Evolutionary conservation across 2,888 invertebrate genomes (phyloP).

Genomic region (Lasius platythorax): DNA sequence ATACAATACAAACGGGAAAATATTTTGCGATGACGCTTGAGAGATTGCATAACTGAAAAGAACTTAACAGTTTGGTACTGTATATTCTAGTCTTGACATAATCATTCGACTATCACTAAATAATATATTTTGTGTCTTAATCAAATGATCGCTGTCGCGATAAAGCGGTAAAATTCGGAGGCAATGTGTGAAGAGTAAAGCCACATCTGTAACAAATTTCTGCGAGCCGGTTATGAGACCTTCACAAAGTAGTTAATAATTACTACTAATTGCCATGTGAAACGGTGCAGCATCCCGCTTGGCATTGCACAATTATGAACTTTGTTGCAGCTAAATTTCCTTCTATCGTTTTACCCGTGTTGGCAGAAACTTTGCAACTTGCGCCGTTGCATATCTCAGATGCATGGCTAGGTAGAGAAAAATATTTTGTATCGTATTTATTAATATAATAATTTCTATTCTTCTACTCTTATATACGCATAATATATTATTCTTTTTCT

Average conservation of each 20-base stretch:
- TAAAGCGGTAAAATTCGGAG: slow-evolving; percentile 14
- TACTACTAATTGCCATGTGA: slow-evolving; percentile 50
- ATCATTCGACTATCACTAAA: neutral
- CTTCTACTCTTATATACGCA: neutral
- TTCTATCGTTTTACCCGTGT: slow-evolving; percentile 49
- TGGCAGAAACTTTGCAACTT: slow-evolving; percentile 49
- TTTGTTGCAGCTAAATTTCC: slow-evolving; percentile 54
- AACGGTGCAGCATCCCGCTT: slow-evolving; percentile 49
- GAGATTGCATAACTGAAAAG: neutral
- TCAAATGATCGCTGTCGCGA: neutral
- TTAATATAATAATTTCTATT: neutral
- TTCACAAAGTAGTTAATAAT: slow-evolving; percentile 56
- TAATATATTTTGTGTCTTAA: slow-evolving; percentile 3
- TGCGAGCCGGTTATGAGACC: slow-evolving; percentile 45
- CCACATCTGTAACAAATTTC: slow-evolving; percentile 47
- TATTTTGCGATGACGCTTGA: neutral
- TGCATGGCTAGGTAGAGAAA: slow-evolving; percentile 4
- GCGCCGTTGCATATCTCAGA: slow-evolving; percentile 36
- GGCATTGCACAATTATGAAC: slow-evolving; percentile 56
- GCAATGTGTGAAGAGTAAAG: slow-evolving; percentile 21
- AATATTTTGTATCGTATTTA: slow-evolving; percentile 25
- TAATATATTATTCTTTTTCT: neutral
- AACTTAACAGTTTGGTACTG: neutral
- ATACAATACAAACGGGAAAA: neutral
- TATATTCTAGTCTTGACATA: neutral